Evolutionary conservation across 2,113 vertebrate species (phyloP).

Genomic region (Elephantulus edwardii): DNA sequence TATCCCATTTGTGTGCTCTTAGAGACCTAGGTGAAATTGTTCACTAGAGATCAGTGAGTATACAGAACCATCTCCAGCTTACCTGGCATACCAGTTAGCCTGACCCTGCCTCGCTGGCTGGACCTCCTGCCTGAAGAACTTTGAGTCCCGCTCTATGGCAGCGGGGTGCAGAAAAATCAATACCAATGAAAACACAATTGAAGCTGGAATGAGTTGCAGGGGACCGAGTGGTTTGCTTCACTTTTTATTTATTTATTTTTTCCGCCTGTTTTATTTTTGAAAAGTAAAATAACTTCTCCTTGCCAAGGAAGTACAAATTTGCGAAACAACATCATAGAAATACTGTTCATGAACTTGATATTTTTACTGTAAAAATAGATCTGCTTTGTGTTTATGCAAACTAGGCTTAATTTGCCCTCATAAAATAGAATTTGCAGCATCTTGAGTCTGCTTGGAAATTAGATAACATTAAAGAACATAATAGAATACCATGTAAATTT

Average conservation of each 20-base stretch:
- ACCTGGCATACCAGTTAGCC: not conserved
- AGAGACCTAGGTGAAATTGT: not conserved
- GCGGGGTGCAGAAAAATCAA: slow-evolving; percentile 23
- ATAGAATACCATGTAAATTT: slow-evolving; percentile 60
- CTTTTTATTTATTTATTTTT: slow-evolving; percentile 1
- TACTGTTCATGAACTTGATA: slow-evolving; percentile 70
- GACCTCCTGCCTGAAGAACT: not conserved
- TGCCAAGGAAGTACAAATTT: slow-evolving; percentile 68
- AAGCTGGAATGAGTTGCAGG: slow-evolving; percentile 11
- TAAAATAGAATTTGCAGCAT: slow-evolving; percentile 71
- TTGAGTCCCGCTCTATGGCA: not conserved
- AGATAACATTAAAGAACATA: slow-evolving; percentile 71
- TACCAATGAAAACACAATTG: slow-evolving; percentile 41
- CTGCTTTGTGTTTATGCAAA: slow-evolving; percentile 73
- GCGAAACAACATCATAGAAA: slow-evolving; percentile 70
- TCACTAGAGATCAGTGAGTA: not conserved
- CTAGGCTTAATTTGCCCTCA: slow-evolving; percentile 70
- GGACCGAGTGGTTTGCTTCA: slow-evolving; percentile 36
- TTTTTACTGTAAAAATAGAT: slow-evolving; percentile 77
- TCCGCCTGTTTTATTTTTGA: slow-evolving; percentile 49
- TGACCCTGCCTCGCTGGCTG: not conserved
- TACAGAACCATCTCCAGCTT: not conserved
- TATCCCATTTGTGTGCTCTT: not conserved
- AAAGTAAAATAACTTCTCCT: slow-evolving; percentile 64
- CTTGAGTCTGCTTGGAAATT: slow-evolving; percentile 72